Evolutionary conservation across 2,113 vertebrate species (phyloP), one percentile per base, ranked within the genome.

Genomic region (Melospiza georgiana): DNA sequence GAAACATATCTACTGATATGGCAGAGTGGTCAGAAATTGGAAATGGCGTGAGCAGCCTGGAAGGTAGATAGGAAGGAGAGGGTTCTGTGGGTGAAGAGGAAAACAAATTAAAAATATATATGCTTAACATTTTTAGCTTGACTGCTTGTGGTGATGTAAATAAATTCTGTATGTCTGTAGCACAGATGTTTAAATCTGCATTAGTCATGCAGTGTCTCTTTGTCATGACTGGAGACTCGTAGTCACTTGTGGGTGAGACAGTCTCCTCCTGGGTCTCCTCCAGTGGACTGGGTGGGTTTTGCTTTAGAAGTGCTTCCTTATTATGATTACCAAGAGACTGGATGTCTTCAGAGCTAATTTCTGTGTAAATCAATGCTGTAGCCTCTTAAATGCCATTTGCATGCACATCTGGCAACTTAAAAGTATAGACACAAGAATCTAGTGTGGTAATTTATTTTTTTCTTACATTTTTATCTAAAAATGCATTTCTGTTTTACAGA

Each of bases 401-500:
- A 2, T 27, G 31, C 48, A 63, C 35, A 28, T 71, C 51, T 91
- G 55, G 43, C 72, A 87, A 13, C 10, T 22, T 69, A 11, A 35
- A 83, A 55, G 17, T 28, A 10, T 2, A 65, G 48, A 44, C 79
- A 48, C 9, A 61, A 35, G n/a, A 61, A 44, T 68, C 17, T 61
- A 57, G 23, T 35, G 59, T 59, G 46, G 18, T 12, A 12, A 16
- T 62, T 52, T 8, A 3, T 10, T 39, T 43, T 46, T 31, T 62
- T 31, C 24, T n/a, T 51, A 17, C 6, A 7, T 80, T 79, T 74
- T 21, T 77, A 10, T 41, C 61, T 92, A 88, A 68, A 48, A 74
- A 22, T 84, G 37, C 66, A 2, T 4, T 93, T 95, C 79, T 52
- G 80, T 74, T 84, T 27, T 16, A 19, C 84, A 99, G 99, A 92